These are phyloP conservation scores for Micromesistius poutassou DNA, from an alignment of 2,797 vertebrate species.

Conservation along the genomic window DNA sequence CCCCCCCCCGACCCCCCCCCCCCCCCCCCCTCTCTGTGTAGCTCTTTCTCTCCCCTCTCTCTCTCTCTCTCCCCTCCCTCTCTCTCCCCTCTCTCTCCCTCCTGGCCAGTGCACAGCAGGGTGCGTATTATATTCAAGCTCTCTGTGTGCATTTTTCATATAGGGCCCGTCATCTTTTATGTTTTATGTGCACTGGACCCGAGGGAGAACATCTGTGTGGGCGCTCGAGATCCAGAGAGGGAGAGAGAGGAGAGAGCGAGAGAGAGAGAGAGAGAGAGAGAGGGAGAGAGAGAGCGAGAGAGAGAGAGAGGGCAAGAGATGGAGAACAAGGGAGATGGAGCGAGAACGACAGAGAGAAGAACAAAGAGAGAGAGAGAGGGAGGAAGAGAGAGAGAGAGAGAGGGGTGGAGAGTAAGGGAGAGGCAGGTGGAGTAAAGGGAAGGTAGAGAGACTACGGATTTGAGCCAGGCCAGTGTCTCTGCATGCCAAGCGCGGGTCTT, in stretches of 20 bases:
- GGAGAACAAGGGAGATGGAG: background rate
- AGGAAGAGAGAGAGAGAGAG: background rate
- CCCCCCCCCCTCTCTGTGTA: background rate
- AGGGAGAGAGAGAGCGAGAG: background rate
- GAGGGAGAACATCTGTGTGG: conserved; percentile 78
- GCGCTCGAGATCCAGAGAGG: conserved; percentile 41
- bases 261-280: conserved; percentile 1
- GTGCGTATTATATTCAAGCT: conserved; percentile 76
- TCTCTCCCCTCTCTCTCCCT: conserved; percentile 51
- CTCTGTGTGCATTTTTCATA: conserved; percentile 80
- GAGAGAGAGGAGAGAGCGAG: conserved; percentile 6
- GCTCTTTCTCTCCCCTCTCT: background rate
- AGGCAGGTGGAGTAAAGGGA: background rate
- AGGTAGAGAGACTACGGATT: background rate
- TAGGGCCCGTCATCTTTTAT: conserved; percentile 73
- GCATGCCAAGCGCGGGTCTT: background rate
- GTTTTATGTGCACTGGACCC: conserved; percentile 77
- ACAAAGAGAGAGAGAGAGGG: background rate
- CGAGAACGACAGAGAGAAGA: background rate
- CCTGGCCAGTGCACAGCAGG: conserved; percentile 69
- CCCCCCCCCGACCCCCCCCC: background rate
- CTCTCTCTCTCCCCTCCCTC: conserved; percentile 51
- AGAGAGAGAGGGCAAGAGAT: background rate
- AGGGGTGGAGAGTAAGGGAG: background rate
- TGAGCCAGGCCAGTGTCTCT: background rate